Conservation (phyloP, 2,113 vertebrate species). For the Cryptoleucopteryx plumbea region DNA sequence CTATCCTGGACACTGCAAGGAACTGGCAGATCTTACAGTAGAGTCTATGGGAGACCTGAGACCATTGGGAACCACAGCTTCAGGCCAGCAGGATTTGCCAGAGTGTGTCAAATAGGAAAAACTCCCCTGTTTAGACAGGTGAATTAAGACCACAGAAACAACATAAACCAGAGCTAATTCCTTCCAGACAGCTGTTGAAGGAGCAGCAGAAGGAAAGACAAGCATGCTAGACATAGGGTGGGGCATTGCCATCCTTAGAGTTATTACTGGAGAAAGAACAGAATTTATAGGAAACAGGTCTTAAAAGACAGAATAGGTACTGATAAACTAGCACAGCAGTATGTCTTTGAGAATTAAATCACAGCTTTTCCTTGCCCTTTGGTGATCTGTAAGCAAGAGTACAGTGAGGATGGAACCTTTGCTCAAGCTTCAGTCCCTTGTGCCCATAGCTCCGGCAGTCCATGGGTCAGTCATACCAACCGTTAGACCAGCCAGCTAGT, state of each 20-base stretch:
- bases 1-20: not conserved
- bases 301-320: not conserved
- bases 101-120: not conserved
- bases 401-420: not conserved
- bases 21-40: not conserved
- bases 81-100: not conserved
- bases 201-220: not conserved
- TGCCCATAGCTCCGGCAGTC: not conserved
- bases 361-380: not conserved
- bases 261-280: rapidly evolving
- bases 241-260: not conserved
- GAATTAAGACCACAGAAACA: not conserved
- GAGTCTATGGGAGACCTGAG: not conserved
- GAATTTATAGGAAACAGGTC: not conserved
- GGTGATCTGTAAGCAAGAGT: not conserved
- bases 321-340: no score
- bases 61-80: not conserved
- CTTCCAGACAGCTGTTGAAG: not conserved
- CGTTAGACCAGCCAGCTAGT: rapidly evolving
- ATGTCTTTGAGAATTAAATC: not conserved
- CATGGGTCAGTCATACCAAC: rapidly evolving
- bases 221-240: no score
- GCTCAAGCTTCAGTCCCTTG: not conserved
- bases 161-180: not conserved
- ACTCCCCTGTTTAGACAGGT: not conserved